A percentile compares a stretch with the other conserved stretches of the same genome.
These are phyloP conservation scores for Anticlea derivata DNA, from an alignment of 2,888 invertebrate species.

Conservation along the genomic window DNA sequence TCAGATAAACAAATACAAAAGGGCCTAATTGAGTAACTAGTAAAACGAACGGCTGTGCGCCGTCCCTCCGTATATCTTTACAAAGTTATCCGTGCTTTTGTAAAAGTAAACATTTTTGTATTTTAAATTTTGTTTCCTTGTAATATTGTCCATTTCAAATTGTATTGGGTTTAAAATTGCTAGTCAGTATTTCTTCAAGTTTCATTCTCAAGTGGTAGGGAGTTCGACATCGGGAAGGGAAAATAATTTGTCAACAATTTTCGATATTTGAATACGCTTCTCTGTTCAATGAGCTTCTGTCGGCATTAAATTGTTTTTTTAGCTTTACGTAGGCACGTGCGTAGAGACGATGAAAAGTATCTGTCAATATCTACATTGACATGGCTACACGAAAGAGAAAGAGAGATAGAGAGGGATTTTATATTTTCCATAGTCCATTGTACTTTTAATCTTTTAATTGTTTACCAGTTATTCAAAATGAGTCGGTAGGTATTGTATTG, in stretches of 20 bases:
- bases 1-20: constrained; percentile 85
- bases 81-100: constrained; percentile 44
- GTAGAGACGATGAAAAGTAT: neutral
- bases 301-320: constrained; percentile 78
- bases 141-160: constrained; percentile 28
- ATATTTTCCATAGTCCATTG: too few relatives aligned
- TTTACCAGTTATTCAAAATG: too few relatives aligned
- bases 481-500: too few relatives aligned
- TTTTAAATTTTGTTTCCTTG: constrained; percentile 40
- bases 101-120: constrained; percentile 28
- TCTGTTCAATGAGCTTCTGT: constrained; percentile 81
- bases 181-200: constrained; percentile 69
- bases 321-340: constrained; percentile 41
- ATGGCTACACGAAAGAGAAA: too few relatives aligned
- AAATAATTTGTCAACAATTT: constrained; percentile 84
- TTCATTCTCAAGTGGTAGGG: constrained; percentile 79
- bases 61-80: constrained; percentile 71
- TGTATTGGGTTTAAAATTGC: constrained; percentile 18
- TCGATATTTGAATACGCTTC: constrained; percentile 83
- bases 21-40: constrained; percentile 85
- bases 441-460: too few relatives aligned
- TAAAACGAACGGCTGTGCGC: constrained; percentile 80
- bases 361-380: too few relatives aligned
- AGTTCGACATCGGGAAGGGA: constrained; percentile 73
- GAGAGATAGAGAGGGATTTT: too few relatives aligned